These are phyloP conservation scores for Strix occidentalis DNA, from an alignment of 2,797 vertebrate genomes.

Conservation along the genomic window DNA sequence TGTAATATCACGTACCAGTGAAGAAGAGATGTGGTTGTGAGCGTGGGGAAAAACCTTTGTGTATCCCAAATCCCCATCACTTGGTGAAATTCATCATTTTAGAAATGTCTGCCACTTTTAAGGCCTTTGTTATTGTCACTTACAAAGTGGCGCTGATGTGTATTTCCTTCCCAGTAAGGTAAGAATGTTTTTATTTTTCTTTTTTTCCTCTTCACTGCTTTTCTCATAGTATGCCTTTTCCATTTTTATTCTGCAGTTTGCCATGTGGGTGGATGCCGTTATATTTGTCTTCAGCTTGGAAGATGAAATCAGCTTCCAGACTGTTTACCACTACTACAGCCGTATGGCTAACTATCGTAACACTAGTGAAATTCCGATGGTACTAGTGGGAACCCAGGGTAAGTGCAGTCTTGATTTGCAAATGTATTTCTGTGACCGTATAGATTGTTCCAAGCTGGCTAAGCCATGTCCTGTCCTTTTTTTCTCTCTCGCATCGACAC, in stretches of 20 bases:
- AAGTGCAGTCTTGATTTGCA: not conserved
- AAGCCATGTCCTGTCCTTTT: not conserved
- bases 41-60: fast-evolving
- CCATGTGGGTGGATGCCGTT: conserved; percentile 96
- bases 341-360: conserved; percentile 92
- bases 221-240: not conserved
- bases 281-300: conserved; percentile 98
- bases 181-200: not conserved
- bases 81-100: not conserved
- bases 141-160: not conserved
- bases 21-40: not conserved
- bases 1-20: not conserved
- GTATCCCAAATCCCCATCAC: not conserved
- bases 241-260: conserved; percentile 79
- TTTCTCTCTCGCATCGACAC: not conserved
- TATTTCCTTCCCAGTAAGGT: not conserved
- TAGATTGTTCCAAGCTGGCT: not conserved
- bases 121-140: not conserved
- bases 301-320: conserved; percentile 97
- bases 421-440: fast-evolving
- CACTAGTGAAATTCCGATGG: conserved; percentile 90
- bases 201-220: not conserved
- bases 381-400: conserved; percentile 98
- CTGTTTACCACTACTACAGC: conserved; percentile 96
- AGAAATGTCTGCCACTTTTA: not conserved